Percentiles rank a stretch among this genome's conserved stretches.
These are phyloP conservation scores for Pogonocherus hispidulus DNA, from an alignment of 2,888 invertebrate genomes.

Conservation along the genomic window DNA sequence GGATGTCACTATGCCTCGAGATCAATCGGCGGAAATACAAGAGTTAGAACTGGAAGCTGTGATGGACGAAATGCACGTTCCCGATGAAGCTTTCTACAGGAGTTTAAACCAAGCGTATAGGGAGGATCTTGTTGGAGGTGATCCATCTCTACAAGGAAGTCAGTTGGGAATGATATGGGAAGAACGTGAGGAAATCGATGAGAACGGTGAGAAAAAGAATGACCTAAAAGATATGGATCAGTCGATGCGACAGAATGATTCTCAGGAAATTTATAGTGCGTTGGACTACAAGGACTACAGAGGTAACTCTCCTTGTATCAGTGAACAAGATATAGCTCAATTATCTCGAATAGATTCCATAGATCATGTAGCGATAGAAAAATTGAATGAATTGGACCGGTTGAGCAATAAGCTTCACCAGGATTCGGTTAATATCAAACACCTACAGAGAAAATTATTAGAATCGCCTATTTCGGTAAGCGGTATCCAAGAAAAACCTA, in stretches of 20 bases:
- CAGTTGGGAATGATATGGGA: constrained; percentile 91
- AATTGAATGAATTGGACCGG: constrained; percentile 84
- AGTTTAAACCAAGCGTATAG: constrained; percentile 90
- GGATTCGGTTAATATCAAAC: constrained; percentile 83
- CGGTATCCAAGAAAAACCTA: constrained; percentile 63
- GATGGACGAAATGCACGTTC: constrained; percentile 74
- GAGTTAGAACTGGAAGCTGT: constrained; percentile 64
- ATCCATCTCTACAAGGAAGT: constrained; percentile 71
- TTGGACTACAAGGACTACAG: constrained; percentile 85
- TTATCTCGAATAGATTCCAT: constrained; percentile 81
- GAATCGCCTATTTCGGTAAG: constrained; percentile 73
- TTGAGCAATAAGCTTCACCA: constrained; percentile 82
- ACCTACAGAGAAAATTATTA: constrained; percentile 79
- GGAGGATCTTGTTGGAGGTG: constrained; percentile 78
- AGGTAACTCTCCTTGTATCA: constrained; percentile 81
- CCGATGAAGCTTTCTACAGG: constrained; percentile 90
- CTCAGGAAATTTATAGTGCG: constrained; percentile 79
- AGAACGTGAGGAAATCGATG: constrained; percentile 82
- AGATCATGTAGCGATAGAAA: constrained; percentile 84
- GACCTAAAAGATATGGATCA: constrained; percentile 62
- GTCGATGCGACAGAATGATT: constrained; percentile 67
- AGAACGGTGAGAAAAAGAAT: constrained; percentile 68
- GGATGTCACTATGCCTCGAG: constrained; percentile 69
- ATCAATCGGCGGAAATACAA: constrained; percentile 62
- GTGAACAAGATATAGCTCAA: constrained; percentile 84